Evolutionary conservation across 2,113 vertebrate genomes (phyloP).

Genomic region (Ellobius talpinus): DNA sequence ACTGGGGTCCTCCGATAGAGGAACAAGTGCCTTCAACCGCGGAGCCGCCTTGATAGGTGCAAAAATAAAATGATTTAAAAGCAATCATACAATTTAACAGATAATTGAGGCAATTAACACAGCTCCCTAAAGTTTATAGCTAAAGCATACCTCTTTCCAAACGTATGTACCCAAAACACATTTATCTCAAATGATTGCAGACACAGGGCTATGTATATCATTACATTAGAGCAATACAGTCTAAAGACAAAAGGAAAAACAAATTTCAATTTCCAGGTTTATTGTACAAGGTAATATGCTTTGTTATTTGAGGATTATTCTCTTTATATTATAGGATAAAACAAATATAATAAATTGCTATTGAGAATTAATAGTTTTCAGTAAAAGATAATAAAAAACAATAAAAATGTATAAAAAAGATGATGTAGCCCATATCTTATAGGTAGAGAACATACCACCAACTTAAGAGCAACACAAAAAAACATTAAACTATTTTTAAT

Average conservation of each 20-base stretch:
- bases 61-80: not conserved
- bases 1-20: not conserved
- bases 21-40: not conserved
- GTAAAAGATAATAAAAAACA: not conserved
- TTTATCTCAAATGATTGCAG: not conserved
- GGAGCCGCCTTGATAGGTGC: not conserved
- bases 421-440: not conserved
- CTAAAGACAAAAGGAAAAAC: slow-evolving; percentile 25
- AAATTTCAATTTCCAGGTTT: not conserved
- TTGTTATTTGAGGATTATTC: not conserved
- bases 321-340: not conserved
- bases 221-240: not conserved
- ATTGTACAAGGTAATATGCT: not conserved
- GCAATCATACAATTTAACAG: not conserved
- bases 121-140: not conserved
- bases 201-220: not conserved
- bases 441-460: not conserved
- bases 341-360: not conserved
- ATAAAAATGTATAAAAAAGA: not conserved
- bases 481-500: not conserved
- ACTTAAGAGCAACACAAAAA: not conserved
- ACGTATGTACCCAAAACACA: not conserved
- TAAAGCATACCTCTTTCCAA: not conserved
- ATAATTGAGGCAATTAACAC: not conserved
- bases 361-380: slow-evolving; percentile 32